These are phyloP conservation scores for Achlya flavicornis DNA, from an alignment of 2,888 invertebrate genomes.

Conservation along the genomic window DNA sequence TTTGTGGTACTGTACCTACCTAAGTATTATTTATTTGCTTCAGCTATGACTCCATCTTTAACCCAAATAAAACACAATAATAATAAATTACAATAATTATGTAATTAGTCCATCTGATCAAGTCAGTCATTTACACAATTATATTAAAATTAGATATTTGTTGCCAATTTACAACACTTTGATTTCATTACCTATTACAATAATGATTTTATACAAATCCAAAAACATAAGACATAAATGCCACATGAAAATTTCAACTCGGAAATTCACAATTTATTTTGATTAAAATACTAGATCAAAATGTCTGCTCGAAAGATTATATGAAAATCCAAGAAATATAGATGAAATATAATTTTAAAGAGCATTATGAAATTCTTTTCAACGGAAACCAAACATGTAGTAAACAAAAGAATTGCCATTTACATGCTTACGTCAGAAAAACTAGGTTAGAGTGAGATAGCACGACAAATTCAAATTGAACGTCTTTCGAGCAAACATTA, in stretches of 20 bases:
- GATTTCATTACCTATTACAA: constrained; percentile 20
- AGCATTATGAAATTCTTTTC: no score
- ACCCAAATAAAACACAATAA: constrained; percentile 32
- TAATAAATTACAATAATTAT: constrained; percentile 48
- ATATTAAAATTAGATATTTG: constrained; percentile 27
- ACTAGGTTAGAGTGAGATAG: no score
- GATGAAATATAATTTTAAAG: no score
- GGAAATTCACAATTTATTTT: not conserved
- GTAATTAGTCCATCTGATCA: constrained; percentile 42
- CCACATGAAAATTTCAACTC: not conserved
- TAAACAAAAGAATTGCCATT: no score
- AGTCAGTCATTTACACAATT: constrained; percentile 44
- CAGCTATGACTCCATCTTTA: not conserved
- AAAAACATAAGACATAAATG: constrained; percentile 9
- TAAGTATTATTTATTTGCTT: no score
- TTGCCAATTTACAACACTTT: constrained; percentile 33
- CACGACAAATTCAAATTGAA: no score
- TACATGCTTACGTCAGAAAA: not conserved
- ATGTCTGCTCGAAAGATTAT: not conserved
- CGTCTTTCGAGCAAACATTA: not conserved
- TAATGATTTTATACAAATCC: constrained; percentile 17
- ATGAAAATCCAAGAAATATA: not conserved
- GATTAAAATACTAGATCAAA: not conserved
- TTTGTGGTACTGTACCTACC: no score
- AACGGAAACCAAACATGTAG: no score